Percentiles rank a stretch among this genome's conserved stretches.
These are phyloP conservation scores for Coracopsis vasa DNA, from an alignment of 2,113 vertebrate species.

Conservation along the genomic window DNA sequence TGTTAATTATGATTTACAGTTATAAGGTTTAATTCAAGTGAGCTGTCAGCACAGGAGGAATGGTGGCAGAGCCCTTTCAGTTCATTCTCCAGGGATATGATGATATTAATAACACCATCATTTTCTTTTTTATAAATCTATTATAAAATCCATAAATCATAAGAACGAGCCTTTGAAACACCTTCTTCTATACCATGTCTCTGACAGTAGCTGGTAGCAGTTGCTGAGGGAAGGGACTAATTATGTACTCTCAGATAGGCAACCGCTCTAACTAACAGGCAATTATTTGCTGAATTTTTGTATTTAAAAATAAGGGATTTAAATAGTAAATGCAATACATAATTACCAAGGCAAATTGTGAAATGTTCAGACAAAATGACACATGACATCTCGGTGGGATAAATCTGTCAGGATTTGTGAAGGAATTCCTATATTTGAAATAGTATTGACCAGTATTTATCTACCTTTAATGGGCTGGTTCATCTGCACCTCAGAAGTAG, in stretches of 20 bases:
- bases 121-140: neutral
- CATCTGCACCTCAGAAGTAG: neutral
- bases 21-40: rapidly evolving
- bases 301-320: neutral
- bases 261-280: neutral
- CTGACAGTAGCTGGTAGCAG: neutral
- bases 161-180: slow-evolving; percentile 14
- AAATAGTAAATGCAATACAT: neutral
- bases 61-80: neutral
- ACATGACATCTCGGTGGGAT: neutral
- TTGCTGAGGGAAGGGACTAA: slow-evolving; percentile 16
- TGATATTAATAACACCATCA: neutral
- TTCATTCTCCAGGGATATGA: neutral
- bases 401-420: neutral
- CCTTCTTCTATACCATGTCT: neutral
- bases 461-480: neutral
- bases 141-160: neutral
- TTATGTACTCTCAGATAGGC: neutral
- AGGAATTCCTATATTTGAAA: neutral
- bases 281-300: neutral
- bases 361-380: neutral
- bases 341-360: neutral
- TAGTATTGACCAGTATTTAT: rapidly evolving
- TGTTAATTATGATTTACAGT: neutral
- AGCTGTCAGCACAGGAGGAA: neutral